Percentiles rank a stretch among this genome's conserved stretches.
Conservation (phyloP, 2,888 invertebrate species). For the Acheta domesticus region DNA sequence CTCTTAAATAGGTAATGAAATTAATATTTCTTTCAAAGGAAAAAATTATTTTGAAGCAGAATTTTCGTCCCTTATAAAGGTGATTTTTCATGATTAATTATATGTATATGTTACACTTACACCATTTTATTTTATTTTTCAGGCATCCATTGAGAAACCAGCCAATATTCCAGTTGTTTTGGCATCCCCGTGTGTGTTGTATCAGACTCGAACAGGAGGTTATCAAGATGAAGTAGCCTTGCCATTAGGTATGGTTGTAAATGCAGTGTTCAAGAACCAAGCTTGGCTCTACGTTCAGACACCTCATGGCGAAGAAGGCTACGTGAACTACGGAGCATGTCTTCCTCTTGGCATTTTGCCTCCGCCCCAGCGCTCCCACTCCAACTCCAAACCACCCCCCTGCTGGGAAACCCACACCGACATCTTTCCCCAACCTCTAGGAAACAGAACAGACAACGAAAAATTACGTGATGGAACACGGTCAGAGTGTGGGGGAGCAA, state of each 20-base stretch:
- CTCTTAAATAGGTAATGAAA: no score
- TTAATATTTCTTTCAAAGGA: no score
- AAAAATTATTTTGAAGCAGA: no score
- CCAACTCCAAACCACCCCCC: slow-evolving; percentile 58
- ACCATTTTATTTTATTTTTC: slow-evolving; percentile 39
- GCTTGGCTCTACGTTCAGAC: slow-evolving; percentile 83
- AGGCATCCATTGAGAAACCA: slow-evolving; percentile 74
- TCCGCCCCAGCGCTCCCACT: slow-evolving; percentile 45
- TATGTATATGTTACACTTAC: no score
- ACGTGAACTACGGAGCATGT: slow-evolving; percentile 72
- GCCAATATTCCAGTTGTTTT: slow-evolving; percentile 80
- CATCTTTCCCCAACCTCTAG: slow-evolving; percentile 68
- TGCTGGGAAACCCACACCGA: slow-evolving; percentile 82
- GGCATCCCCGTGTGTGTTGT: slow-evolving; percentile 43
- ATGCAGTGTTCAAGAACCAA: slow-evolving; percentile 80
- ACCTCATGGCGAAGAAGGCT: slow-evolving; percentile 80
- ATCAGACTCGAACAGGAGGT: slow-evolving; percentile 42
- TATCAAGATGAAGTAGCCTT: slow-evolving; percentile 41
- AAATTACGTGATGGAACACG: slow-evolving; percentile 62
- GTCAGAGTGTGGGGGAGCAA: slow-evolving; percentile 54
- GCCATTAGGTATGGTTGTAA: slow-evolving; percentile 79
- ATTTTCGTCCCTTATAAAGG: no score
- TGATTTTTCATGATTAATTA: no score
- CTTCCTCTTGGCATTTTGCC: slow-evolving; percentile 73
- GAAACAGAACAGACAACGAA: slow-evolving; percentile 77